phyloP scores from a whole-genome alignment of 2,888 invertebrate genomes.

The Euclidia mi region DNA sequence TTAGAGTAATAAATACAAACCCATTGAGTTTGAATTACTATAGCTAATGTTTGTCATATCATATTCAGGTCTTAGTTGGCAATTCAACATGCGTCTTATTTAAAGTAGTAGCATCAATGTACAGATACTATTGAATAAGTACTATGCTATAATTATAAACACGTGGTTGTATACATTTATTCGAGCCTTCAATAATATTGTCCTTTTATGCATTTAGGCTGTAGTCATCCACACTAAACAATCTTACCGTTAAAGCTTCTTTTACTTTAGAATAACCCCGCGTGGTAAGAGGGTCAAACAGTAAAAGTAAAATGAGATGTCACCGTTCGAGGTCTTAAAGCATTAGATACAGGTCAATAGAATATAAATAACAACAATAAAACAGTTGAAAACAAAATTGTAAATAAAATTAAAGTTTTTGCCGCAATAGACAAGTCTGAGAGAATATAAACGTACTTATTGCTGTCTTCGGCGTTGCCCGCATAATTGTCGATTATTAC shows the following conservation, averaged over 20 bases:
- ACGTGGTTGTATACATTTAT: background rate
- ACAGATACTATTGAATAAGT: too few relatives aligned
- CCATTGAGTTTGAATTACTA: too few relatives aligned
- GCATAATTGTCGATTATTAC: too few relatives aligned
- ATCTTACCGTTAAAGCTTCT: constrained; percentile 41
- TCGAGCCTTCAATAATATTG: constrained; percentile 14
- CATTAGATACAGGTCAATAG: constrained; percentile 31
- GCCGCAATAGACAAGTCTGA: too few relatives aligned
- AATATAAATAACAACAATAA: constrained; percentile 29
- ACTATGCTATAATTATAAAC: too few relatives aligned
- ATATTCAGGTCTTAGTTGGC: too few relatives aligned
- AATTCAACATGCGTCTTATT: too few relatives aligned
- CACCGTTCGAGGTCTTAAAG: constrained; percentile 18
- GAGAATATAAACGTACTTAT: too few relatives aligned
- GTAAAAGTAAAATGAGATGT: constrained; percentile 45
- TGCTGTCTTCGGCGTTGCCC: too few relatives aligned
- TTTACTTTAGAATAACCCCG: constrained; percentile 29
- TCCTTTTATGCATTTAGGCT: constrained; percentile 33
- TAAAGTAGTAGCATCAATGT: too few relatives aligned
- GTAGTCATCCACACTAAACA: constrained; percentile 28
- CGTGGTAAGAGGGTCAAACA: constrained; percentile 33
- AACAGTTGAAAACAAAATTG: constrained; percentile 13
- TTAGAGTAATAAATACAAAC: too few relatives aligned
- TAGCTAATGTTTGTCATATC: too few relatives aligned
- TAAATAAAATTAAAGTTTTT: background rate